Percentiles rank a stretch among this genome's conserved stretches.
These are phyloP conservation scores for Thymelicus lineola DNA, from an alignment of 2,888 invertebrate species.

Conservation along the genomic window DNA sequence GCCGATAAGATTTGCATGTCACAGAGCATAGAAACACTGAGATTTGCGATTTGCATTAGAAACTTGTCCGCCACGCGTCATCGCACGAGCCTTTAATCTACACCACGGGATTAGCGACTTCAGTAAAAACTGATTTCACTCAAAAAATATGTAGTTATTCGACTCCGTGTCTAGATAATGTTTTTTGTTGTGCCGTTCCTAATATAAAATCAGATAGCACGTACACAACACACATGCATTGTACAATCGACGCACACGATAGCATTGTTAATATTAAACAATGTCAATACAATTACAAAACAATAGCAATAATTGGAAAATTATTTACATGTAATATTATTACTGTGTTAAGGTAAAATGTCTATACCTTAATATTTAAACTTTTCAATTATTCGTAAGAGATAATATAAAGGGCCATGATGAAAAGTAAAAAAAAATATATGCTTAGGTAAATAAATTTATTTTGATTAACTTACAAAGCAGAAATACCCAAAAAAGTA, in stretches of 20 bases:
- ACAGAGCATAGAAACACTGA: conserved; percentile 31
- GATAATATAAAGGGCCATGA: too few relatives aligned
- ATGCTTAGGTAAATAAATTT: too few relatives aligned
- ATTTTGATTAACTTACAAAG: too few relatives aligned
- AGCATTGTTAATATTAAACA: conserved; percentile 6
- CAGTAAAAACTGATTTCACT: conserved; percentile 35
- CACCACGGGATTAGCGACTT: conserved; percentile 29
- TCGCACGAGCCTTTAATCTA: conserved; percentile 33
- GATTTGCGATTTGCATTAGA: conserved; percentile 34
- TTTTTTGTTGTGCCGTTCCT: conserved; percentile 24
- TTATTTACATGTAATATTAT: neutral
- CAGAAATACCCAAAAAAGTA: too few relatives aligned
- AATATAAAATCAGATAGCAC: conserved; percentile 9
- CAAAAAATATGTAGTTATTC: conserved; percentile 37
- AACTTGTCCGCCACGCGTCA: conserved; percentile 37
- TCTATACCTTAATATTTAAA: neutral
- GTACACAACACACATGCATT: conserved; percentile 12
- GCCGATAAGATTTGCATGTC: conserved; percentile 35
- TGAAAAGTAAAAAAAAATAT: too few relatives aligned
- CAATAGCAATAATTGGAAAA: neutral
- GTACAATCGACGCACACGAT: conserved; percentile 10
- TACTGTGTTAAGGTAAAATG: neutral
- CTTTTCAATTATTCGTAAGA: too few relatives aligned
- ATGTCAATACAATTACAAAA: conserved; percentile 9
- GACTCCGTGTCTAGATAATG: conserved; percentile 32